Evolutionary conservation across 92 coral and sea anemone genomes (phyloP), one percentile per base, ranked within the genome.

Genomic region (Phymanthus crucifer): DNA sequence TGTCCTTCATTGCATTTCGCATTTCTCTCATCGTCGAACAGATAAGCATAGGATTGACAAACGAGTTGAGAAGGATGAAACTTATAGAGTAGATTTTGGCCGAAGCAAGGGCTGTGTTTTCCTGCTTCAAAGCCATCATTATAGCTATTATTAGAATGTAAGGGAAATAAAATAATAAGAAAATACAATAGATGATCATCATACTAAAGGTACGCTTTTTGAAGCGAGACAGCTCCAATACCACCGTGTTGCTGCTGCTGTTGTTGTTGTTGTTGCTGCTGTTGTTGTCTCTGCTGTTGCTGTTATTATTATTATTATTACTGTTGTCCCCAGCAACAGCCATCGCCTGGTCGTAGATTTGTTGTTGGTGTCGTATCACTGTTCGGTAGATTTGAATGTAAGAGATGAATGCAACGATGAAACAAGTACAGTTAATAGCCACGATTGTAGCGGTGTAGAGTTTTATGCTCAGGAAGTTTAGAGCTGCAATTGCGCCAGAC

Each of bases 341-440:
- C 56, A 40, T 43, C 2, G 52, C 13, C 64, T 78, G 83, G 46
- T 23, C 46, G 67, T 78, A 75, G 27, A 78, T 78, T 40, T 66
- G 32, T 32, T 34, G 40, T 72, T 78, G 83, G n/a, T 78, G 83
- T 31, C 74, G 73, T 32, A 65, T 21, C 19, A 78, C 74, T 32
- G 83, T 78, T 14, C 74, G 66, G 57, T 78, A 78, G 74, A 68
- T 78, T 67, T 66, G 67, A 29, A 31, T 72, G 72, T 78, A 78
- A 4, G 83, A 78, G 43, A 45, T 27, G 23, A 78, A 21, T 3
- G 83, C 32, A 7, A 78, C 69, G 66, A 34, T 46, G 23, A 68
- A 21, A 40, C 83, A 65, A 32, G 32, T 65, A 17, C 40, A 40
- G 61, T 50, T 57, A 26, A 78, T 14, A 19, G 29, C 37, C 17